Conservation (phyloP, 2,797 vertebrate genomes). For the Danio tinwini region DNA sequence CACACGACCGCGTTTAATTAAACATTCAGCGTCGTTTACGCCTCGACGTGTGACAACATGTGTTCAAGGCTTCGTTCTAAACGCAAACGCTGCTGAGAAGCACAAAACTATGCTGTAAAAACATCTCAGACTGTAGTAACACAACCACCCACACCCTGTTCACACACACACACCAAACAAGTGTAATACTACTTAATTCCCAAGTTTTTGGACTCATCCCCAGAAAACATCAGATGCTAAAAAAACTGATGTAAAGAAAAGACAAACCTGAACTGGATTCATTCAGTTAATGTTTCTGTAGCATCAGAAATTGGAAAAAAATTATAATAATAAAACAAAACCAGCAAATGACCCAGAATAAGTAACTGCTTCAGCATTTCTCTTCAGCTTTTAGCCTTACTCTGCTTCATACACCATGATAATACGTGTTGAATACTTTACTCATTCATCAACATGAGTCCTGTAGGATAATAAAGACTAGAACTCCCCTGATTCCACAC, state of each 20-base stretch:
- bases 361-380: too few relatives aligned
- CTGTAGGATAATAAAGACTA: too few relatives aligned
- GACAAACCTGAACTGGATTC: too few relatives aligned
- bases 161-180: background rate
- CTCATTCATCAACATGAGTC: too few relatives aligned
- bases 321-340: too few relatives aligned
- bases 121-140: background rate
- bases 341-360: too few relatives aligned
- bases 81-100: slow-evolving; percentile 17
- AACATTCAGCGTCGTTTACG: slow-evolving; percentile 46
- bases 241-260: too few relatives aligned
- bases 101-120: background rate
- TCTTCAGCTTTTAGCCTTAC: too few relatives aligned
- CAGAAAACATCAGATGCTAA: slow-evolving; percentile 6
- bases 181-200: background rate
- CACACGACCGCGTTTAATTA: slow-evolving; percentile 32
- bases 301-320: background rate
- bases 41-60: slow-evolving; percentile 53
- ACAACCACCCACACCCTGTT: background rate
- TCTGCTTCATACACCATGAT: too few relatives aligned
- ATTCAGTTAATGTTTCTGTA: background rate
- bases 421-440: too few relatives aligned
- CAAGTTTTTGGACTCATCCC: slow-evolving; percentile 15
- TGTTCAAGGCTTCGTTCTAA: slow-evolving; percentile 34
- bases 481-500: too few relatives aligned